These are phyloP conservation scores for Chrysaora quinquecirrha DNA, from an alignment of 30 jellyfish, hydroid and myxozoan species.

Conservation along the genomic window DNA sequence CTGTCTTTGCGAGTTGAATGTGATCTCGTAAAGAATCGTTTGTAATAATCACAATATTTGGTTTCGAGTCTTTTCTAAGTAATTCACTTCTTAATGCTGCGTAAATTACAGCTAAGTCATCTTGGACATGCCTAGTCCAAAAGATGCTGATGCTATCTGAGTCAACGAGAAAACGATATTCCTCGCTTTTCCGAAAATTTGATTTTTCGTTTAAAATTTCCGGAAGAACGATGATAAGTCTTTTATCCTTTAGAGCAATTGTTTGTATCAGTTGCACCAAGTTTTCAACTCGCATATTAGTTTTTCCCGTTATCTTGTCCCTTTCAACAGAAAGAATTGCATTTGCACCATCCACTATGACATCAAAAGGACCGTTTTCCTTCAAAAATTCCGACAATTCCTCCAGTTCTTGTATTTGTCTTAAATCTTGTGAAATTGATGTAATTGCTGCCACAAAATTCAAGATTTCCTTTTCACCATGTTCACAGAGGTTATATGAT, in stretches of 20 bases:
- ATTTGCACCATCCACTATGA: conserved; percentile 70
- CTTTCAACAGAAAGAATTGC: conserved; percentile 19
- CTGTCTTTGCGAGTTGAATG: neutral
- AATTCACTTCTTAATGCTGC: conserved; percentile 26
- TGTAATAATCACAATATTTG: conserved; percentile 16
- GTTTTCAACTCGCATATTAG: conserved; percentile 9
- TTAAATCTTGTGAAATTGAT: neutral
- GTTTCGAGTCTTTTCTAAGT: neutral
- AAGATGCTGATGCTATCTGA: neutral
- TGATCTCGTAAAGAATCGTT: conserved; percentile 69
- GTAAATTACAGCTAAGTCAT: conserved; percentile 36
- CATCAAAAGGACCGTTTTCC: conserved; percentile 46
- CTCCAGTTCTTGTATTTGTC: neutral
- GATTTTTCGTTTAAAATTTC: conserved; percentile 3
- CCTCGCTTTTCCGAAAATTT: neutral
- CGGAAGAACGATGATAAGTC: conserved; percentile 11
- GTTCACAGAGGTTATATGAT: neutral
- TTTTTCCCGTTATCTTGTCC: neutral
- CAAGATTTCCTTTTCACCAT: neutral
- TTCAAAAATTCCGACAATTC: neutral
- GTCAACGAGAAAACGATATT: neutral
- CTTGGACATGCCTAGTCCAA: neutral
- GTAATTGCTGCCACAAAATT: neutral
- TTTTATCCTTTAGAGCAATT: neutral
- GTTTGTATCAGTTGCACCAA: conserved; percentile 1